Conservation (phyloP, 1,140 invertebrate species). For the Neodiprion fabricii region DNA sequence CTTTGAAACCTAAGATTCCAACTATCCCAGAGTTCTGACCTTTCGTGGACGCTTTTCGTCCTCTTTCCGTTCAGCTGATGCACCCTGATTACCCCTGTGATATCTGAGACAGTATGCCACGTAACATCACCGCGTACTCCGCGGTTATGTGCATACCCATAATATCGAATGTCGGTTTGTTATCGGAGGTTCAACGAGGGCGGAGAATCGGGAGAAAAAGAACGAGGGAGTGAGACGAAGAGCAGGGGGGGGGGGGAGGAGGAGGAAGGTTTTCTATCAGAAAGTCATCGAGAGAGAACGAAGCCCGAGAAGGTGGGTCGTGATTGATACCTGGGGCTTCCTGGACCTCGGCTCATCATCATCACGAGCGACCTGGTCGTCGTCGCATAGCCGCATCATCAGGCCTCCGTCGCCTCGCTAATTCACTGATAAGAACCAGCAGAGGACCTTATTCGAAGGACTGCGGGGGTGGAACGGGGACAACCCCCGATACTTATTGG, state of each 20-base stretch:
- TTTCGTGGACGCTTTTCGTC: no score
- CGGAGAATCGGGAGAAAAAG: neutral
- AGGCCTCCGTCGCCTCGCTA: slow-evolving; percentile 41
- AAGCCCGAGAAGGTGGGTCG: neutral
- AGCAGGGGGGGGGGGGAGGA: neutral
- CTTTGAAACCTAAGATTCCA: no score
- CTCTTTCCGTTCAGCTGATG: no score
- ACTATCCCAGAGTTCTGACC: no score
- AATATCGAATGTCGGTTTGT: neutral
- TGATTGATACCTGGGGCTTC: slow-evolving; percentile 48
- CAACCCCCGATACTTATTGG: slow-evolving; percentile 46
- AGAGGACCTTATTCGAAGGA: slow-evolving; percentile 24
- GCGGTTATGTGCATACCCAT: no score
- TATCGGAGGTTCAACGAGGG: neutral
- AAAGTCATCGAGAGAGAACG: slow-evolving; percentile 5
- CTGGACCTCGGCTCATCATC: slow-evolving; percentile 48
- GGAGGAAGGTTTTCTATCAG: slow-evolving; percentile 13
- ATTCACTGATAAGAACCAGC: slow-evolving; percentile 57
- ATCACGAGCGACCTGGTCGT: slow-evolving; percentile 32
- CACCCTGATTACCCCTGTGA: no score
- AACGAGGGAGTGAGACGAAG: neutral
- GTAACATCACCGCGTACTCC: no score
- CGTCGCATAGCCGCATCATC: slow-evolving; percentile 32
- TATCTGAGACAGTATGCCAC: no score
- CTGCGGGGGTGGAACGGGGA: neutral